Conservation (phyloP, 2,797 vertebrate genomes). For the Perodicticus potto region DNA sequence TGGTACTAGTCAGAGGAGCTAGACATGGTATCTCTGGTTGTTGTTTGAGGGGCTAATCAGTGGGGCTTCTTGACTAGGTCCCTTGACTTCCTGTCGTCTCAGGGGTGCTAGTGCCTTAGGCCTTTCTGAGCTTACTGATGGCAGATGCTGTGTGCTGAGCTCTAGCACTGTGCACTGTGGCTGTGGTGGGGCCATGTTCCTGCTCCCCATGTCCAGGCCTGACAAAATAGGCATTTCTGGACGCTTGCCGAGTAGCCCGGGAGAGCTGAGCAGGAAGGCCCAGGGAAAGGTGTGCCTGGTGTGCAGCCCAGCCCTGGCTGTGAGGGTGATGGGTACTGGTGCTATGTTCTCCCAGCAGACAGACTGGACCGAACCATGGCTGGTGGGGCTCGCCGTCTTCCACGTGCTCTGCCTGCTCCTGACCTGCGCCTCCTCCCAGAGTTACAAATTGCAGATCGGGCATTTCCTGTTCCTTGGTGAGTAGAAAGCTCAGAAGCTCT, state of each 20-base stretch:
- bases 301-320: no score
- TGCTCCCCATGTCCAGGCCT: no score
- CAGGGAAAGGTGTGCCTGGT: neutral
- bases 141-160: neutral
- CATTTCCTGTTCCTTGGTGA: constrained; percentile 95
- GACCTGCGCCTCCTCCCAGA: constrained; percentile 91
- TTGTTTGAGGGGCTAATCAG: no score
- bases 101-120: neutral
- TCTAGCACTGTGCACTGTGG: accelerated
- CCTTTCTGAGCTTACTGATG: no score
- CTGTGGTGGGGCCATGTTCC: neutral
- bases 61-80: neutral
- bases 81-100: neutral
- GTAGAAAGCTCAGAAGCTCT: constrained; percentile 53
- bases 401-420: constrained; percentile 92
- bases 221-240: neutral
- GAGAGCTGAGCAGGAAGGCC: neutral
- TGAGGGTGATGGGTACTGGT: neutral
- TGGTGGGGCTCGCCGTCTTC: constrained; percentile 91
- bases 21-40: neutral
- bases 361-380: constrained; percentile 97
- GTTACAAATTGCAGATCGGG: constrained; percentile 92
- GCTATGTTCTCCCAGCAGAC: constrained; percentile 86
- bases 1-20: accelerated
- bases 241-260: neutral